Conservation (phyloP, 2,113 vertebrate genomes). For the Malurus elegans region DNA sequence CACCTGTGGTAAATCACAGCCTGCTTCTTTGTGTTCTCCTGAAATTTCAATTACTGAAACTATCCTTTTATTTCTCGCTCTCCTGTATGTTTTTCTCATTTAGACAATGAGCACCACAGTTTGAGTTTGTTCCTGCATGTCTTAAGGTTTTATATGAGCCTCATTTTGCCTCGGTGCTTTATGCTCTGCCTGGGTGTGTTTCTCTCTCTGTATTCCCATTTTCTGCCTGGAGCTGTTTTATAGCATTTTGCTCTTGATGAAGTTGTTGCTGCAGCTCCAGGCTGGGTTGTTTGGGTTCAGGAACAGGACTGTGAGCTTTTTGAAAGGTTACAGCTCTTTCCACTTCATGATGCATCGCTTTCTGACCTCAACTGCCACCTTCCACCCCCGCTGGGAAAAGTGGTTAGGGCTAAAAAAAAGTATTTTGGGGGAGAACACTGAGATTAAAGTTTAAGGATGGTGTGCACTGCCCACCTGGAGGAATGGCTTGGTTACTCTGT, state of each 20-base stretch:
- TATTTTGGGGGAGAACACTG: background rate
- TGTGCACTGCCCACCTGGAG: background rate
- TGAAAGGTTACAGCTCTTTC: background rate
- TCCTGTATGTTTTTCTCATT: conserved; percentile 29
- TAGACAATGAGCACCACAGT: background rate
- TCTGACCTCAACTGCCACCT: background rate
- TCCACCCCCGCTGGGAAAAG: background rate
- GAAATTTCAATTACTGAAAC: conserved; percentile 54
- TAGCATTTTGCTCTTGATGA: background rate
- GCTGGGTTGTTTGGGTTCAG: background rate
- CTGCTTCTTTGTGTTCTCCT: conserved; percentile 24
- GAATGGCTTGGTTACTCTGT: background rate
- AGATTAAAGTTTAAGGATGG: background rate
- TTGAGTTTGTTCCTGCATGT: background rate
- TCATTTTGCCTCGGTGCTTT: background rate
- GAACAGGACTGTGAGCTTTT: background rate
- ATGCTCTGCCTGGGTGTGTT: background rate
- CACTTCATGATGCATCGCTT: rapidly evolving
- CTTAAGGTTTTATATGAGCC: background rate
- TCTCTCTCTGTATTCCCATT: background rate
- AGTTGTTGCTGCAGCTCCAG: background rate
- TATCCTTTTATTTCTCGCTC: conserved; percentile 10
- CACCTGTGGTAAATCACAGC: conserved; percentile 19
- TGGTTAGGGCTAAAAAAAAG: background rate
- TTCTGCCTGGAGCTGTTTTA: background rate